Base-by-base conservation (phyloP, 2,113 vertebrate genomes). In the Alligator sinensis region DNA sequence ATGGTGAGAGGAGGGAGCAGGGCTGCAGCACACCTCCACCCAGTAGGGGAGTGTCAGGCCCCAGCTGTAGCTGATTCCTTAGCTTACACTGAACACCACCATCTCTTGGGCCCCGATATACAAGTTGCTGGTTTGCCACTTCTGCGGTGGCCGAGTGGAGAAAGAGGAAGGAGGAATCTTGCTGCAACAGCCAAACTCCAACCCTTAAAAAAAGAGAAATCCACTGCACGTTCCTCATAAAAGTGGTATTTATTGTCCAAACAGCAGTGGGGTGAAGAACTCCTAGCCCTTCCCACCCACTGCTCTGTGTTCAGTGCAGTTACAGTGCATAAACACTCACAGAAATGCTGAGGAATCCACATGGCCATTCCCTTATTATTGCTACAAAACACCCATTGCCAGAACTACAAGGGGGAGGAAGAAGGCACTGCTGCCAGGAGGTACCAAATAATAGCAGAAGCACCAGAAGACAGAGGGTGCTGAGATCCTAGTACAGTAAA, bases 211-310 rank as follows among this genome's bases (percentile, higher is more conserved):
- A 74, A 89, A 54, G 59, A 92, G 34, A 34, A 34, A 34, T 34
- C 34, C 77, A 30, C 0, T 0, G 27, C n/a, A 7, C 12, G 60
- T 55, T 92, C 72, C 89, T 88, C 88, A 47, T 19, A 5, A 61
- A 34, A 34, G 34, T 34, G 34, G 75, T 82, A 70, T 97, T 97
- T 97, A 97, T 96, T 97, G 86, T 90, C 81, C 79, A 80, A 10
- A 0, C 5, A 6, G 0, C 0, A 0, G 1, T 63, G 55, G 55
- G 28, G 19, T 58, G 66, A 58, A 76, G 74, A 86, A 0, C 55
- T 2, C 3, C 1, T 30, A 80, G 74, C 89, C 70, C 84, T 2
- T 0, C n/a, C 0, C 68, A 60, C n/a, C 68, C 63, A 9, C 78
- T 11, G 28, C 54, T 4, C 5, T 5, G 19, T 10, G 19, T 7